Evolutionary conservation across 2,113 vertebrate genomes (phyloP).

Genomic region (Sitta europaea): DNA sequence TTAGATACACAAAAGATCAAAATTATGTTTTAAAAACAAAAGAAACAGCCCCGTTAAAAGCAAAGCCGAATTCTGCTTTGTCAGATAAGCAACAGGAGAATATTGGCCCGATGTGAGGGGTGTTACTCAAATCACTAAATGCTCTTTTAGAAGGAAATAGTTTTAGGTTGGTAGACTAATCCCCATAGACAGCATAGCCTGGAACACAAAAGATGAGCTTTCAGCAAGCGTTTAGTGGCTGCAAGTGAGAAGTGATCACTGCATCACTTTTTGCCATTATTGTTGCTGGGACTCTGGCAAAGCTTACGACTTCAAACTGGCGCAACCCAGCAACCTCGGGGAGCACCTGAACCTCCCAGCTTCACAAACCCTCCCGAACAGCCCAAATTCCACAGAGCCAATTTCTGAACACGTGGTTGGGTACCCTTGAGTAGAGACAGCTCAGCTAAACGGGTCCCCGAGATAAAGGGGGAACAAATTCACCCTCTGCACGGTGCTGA

Average conservation of each 20-base stretch:
- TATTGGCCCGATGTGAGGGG: not conserved
- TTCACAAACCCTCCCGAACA: not conserved
- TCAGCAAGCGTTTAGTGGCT: not conserved
- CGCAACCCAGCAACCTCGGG: not conserved
- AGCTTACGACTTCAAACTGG: not conserved
- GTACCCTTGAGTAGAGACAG: not conserved
- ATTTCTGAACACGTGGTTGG: not conserved
- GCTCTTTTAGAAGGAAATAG: not conserved
- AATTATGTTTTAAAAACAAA: not conserved
- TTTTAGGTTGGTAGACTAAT: not conserved
- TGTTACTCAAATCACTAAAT: not conserved
- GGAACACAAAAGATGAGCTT: not conserved
- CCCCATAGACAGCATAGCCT: accelerated
- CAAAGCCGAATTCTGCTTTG: not conserved
- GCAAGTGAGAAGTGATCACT: not conserved
- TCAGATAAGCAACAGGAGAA: not conserved
- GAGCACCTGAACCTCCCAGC: not conserved
- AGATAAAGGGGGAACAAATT: not conserved
- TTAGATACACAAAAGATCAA: not conserved
- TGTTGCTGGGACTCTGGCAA: not conserved
- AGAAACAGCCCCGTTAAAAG: not conserved
- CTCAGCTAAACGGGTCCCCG: not conserved
- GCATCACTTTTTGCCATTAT: not conserved
- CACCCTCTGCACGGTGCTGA: not conserved
- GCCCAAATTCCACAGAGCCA: not conserved